These are phyloP conservation scores for Melipona quadrifasciata DNA, from an alignment of 1,140 invertebrate genomes.

Conservation along the genomic window DNA sequence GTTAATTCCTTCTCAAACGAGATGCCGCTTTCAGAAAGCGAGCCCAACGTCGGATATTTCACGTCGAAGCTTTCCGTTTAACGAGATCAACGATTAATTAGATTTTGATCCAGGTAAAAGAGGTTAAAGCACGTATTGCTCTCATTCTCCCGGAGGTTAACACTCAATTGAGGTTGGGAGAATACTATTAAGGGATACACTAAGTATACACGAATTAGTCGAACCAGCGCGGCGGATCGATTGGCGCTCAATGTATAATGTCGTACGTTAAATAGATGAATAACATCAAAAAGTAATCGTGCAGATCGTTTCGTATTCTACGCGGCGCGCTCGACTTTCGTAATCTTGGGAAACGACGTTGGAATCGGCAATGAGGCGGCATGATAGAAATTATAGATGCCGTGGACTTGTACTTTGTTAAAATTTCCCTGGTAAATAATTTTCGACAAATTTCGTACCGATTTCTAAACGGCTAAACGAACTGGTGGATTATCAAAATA, in stretches of 20 bases:
- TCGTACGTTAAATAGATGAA: constrained; percentile 15
- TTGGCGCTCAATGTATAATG: not conserved
- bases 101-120: constrained; percentile 38
- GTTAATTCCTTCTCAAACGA: not conserved
- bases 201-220: constrained; percentile 1
- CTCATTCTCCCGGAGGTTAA: constrained; percentile 36
- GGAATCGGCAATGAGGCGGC: constrained; percentile 22
- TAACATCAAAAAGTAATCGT: not conserved
- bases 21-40: not conserved
- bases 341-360: constrained; percentile 6
- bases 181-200: constrained; percentile 21
- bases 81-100: constrained; percentile 33
- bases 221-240: not conserved
- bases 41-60: not conserved
- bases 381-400: constrained; percentile 15
- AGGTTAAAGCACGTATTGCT: not conserved
- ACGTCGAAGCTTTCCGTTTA: not conserved
- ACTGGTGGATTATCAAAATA: not conserved
- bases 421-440: not conserved
- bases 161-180: constrained; percentile 26
- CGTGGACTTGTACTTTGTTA: not conserved
- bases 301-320: constrained; percentile 10
- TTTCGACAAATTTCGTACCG: not conserved
- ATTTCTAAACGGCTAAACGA: not conserved
- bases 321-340: not conserved